Evolutionary conservation across 2,888 invertebrate genomes (phyloP).

Genomic region (Ellobium chinense): DNA sequence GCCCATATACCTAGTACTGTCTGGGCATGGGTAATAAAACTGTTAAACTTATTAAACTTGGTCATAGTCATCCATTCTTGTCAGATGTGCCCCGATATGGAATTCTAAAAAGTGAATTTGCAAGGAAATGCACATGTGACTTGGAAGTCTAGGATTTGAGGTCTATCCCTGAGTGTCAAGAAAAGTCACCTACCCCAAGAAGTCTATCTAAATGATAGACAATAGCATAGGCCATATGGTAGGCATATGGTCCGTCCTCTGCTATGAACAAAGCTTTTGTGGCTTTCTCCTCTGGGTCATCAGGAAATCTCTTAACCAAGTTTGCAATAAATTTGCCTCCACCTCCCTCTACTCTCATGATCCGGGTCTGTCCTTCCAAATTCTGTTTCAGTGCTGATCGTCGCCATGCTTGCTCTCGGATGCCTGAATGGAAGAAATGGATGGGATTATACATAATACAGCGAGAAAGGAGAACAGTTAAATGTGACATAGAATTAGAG

Average conservation of each 20-base stretch:
- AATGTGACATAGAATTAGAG: too few relatives aligned
- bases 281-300: neutral
- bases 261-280: constrained; percentile 59
- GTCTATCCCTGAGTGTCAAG: neutral
- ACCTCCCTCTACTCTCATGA: constrained; percentile 1
- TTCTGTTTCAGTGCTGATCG: constrained; percentile 14
- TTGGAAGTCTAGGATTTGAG: too few relatives aligned
- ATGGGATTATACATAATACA: too few relatives aligned
- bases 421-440: constrained; percentile 3
- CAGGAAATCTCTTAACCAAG: neutral
- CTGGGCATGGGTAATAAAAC: too few relatives aligned
- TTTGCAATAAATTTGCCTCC: constrained; percentile 28
- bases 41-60: too few relatives aligned
- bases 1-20: too few relatives aligned
- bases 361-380: neutral
- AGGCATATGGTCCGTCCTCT: constrained; percentile 60
- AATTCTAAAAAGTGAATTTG: too few relatives aligned
- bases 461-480: too few relatives aligned
- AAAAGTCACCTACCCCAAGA: constrained; percentile 68
- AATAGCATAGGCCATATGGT: constrained; percentile 63
- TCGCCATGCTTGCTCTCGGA: constrained; percentile 30
- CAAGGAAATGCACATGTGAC: too few relatives aligned
- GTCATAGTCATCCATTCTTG: too few relatives aligned
- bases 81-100: too few relatives aligned
- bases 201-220: constrained; percentile 68